phyloP scores from a whole-genome alignment of 2,797 vertebrate species.

The Phoxinus dragarum region DNA sequence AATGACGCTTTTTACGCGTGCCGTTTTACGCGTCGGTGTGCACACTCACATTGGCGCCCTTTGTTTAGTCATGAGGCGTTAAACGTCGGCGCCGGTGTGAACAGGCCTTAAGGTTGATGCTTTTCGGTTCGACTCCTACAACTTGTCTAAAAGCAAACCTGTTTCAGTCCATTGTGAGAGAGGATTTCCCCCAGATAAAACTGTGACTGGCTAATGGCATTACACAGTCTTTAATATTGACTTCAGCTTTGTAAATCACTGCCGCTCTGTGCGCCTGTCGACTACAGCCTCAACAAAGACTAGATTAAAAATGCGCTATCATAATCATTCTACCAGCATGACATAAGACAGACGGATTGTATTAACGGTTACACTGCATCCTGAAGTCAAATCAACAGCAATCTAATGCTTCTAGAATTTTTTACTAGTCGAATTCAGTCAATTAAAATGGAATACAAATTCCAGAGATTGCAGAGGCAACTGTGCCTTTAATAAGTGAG shows the following conservation, averaged over 20 bases:
- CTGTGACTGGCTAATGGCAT: conserved; percentile 32
- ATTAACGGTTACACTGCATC: background rate
- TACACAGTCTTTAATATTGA: conserved; percentile 32
- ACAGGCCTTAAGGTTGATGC: background rate
- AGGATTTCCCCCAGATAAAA: conserved; percentile 50
- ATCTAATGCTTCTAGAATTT: background rate
- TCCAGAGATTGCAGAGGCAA: too few relatives aligned
- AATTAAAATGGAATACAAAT: background rate
- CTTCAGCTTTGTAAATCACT: conserved; percentile 37
- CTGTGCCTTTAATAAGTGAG: background rate
- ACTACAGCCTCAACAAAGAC: conserved; percentile 36
- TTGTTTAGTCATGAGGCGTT: too few relatives aligned
- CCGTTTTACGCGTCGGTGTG: too few relatives aligned
- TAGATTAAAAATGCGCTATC: conserved; percentile 39
- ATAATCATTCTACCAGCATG: conserved; percentile 38
- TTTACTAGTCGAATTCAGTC: background rate
- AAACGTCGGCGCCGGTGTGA: too few relatives aligned
- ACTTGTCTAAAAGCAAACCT: conserved; percentile 9
- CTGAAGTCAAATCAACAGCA: conserved; percentile 5
- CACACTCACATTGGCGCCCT: too few relatives aligned
- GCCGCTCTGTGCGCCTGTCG: background rate
- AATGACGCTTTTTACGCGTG: too few relatives aligned
- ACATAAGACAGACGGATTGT: background rate
- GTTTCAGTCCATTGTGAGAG: conserved; percentile 6
- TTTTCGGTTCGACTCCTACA: conserved; percentile 13